These are phyloP conservation scores for Lepilemur septentrionalis DNA, from an alignment of 2,797 vertebrate genomes.

Conservation along the genomic window DNA sequence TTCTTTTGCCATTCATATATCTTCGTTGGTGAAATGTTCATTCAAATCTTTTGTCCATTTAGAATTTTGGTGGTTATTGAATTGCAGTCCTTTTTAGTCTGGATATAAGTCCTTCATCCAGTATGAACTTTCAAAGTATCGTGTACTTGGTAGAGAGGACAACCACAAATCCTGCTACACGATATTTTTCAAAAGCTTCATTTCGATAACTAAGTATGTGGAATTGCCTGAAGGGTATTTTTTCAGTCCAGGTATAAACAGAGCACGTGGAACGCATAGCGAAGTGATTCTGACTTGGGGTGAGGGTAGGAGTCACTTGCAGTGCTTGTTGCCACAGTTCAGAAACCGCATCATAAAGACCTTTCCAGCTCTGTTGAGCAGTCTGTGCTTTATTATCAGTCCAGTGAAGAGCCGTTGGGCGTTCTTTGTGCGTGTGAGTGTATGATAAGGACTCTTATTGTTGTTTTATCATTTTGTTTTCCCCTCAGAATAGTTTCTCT, in stretches of 20 bases:
- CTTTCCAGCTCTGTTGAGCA: background rate
- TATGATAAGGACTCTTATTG: background rate
- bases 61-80: background rate
- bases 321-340: background rate
- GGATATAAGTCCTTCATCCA: background rate
- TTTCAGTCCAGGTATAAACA: too few species aligned
- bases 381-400: background rate
- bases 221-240: background rate
- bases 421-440: background rate
- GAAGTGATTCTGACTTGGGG: background rate
- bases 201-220: background rate
- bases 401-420: background rate
- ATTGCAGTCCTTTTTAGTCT: background rate
- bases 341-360: background rate
- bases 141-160: background rate
- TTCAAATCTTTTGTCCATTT: background rate
- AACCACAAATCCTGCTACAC: background rate
- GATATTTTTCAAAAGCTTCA: background rate
- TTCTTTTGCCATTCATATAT: background rate
- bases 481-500: background rate
- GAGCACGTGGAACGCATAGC: too few species aligned
- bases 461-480: background rate
- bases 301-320: background rate
- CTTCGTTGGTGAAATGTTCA: conserved; percentile 6
- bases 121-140: background rate